Evolutionary conservation across 2,888 invertebrate species (phyloP).

Genomic region (Mimas tiliae): DNA sequence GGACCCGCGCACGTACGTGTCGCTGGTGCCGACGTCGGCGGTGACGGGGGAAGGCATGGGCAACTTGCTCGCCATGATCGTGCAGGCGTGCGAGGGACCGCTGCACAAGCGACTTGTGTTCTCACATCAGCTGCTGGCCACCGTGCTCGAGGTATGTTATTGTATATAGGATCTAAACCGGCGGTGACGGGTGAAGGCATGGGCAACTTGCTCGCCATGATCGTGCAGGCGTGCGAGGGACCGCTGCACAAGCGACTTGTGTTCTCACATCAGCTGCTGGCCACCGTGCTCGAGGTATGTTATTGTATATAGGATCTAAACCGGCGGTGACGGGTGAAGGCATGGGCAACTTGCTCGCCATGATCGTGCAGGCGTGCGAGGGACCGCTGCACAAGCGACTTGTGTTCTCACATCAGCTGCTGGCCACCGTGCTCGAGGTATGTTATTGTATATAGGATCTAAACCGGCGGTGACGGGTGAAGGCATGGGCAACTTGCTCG

Average conservation of each 20-base stretch:
- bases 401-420: conserved; percentile 96
- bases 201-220: conserved; percentile 84
- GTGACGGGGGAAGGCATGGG: conserved; percentile 99
- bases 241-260: conserved; percentile 94
- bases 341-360: conserved; percentile 69
- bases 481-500: conserved; percentile 48
- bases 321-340: conserved; percentile 84
- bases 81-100: conserved; percentile 95
- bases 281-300: conserved; percentile 89
- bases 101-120: conserved; percentile 95
- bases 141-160: conserved; percentile 86
- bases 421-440: conserved; percentile 91
- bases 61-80: conserved; percentile 96
- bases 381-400: conserved; percentile 94
- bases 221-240: conserved; percentile 96
- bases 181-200: conserved; percentile 84
- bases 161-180: background rate
- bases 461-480: conserved; percentile 84
- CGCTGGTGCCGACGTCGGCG: conserved; percentile 98
- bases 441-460: conserved; percentile 27
- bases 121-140: conserved; percentile 96
- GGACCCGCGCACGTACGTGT: conserved; percentile 96
- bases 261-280: conserved; percentile 96
- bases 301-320: background rate
- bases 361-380: conserved; percentile 97